Evolutionary conservation across 1,140 invertebrate species (phyloP).

Genomic region (Antheraea mylitta): DNA sequence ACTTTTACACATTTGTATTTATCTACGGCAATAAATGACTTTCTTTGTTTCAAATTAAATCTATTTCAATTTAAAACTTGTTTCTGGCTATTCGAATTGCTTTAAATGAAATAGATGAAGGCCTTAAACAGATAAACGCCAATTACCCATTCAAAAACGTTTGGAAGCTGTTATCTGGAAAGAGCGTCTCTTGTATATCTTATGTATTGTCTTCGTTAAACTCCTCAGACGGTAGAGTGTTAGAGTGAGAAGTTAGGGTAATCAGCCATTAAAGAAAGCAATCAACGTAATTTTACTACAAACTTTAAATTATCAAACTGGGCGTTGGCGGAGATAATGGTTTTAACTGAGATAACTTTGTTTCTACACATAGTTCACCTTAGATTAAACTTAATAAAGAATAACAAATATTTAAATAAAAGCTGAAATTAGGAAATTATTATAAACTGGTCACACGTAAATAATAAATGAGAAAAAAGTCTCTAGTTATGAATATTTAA

Average conservation of each 20-base stretch:
- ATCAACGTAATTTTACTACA: neutral
- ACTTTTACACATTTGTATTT: too few relatives aligned
- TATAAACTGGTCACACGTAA: too few relatives aligned
- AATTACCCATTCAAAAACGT: neutral
- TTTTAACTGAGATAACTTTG: too few relatives aligned
- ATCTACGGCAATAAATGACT: too few relatives aligned
- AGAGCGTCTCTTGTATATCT: neutral
- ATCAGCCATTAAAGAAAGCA: slow-evolving; percentile 1
- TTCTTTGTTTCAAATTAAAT: too few relatives aligned
- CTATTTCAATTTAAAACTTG: neutral
- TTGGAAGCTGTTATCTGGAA: neutral
- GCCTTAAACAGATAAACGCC: neutral
- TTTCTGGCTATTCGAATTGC: neutral
- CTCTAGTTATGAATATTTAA: too few relatives aligned
- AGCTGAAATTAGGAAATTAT: too few relatives aligned
- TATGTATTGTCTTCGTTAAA: neutral
- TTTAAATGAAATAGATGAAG: neutral
- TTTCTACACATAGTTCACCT: neutral
- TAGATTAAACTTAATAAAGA: neutral
- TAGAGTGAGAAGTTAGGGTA: slow-evolving; percentile 1
- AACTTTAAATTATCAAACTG: neutral
- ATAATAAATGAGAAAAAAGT: too few relatives aligned
- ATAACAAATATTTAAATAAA: too few relatives aligned
- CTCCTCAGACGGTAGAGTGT: neutral
- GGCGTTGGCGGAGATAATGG: too few relatives aligned